phyloP scores from a whole-genome alignment of 2,113 vertebrate genomes.

The Motacilla tschutschensis region DNA sequence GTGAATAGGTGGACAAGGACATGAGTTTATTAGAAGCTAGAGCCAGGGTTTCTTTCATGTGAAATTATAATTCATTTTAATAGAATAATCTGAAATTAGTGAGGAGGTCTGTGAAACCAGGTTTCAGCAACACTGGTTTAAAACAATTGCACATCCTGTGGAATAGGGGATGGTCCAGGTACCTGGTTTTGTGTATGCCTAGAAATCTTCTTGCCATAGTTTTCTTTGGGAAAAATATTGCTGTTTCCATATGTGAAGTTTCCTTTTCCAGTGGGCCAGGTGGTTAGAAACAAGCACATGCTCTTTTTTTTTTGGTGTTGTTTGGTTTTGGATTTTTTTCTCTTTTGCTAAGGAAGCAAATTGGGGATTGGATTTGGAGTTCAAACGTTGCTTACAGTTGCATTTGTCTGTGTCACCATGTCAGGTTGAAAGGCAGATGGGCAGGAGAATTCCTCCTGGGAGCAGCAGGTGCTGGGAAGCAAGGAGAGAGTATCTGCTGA shows the following conservation, averaged over 20 bases:
- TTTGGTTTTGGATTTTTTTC: not conserved
- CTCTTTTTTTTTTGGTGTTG: not conserved
- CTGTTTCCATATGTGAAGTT: not conserved
- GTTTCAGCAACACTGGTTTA: not conserved
- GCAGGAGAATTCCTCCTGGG: constrained; percentile 9
- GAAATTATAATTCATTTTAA: not conserved
- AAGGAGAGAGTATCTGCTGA: constrained; percentile 15
- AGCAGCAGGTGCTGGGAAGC: constrained; percentile 8
- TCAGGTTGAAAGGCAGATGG: not conserved
- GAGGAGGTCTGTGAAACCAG: not conserved
- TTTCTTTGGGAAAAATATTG: not conserved
- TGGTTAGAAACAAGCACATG: not conserved
- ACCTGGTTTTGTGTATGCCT: not conserved
- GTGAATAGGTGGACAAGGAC: not conserved
- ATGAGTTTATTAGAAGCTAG: not conserved
- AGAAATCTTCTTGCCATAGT: not conserved
- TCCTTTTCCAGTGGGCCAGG: not conserved
- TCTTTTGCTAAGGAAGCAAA: not conserved
- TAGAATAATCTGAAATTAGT: not conserved
- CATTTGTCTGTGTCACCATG: not conserved
- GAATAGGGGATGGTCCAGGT: not conserved
- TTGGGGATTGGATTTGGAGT: not conserved
- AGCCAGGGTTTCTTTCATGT: not conserved
- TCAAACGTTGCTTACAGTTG: not conserved
- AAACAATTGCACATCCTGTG: not conserved